Evolutionary conservation across 2,888 invertebrate genomes (phyloP).

Genomic region (Tachina fera): DNA sequence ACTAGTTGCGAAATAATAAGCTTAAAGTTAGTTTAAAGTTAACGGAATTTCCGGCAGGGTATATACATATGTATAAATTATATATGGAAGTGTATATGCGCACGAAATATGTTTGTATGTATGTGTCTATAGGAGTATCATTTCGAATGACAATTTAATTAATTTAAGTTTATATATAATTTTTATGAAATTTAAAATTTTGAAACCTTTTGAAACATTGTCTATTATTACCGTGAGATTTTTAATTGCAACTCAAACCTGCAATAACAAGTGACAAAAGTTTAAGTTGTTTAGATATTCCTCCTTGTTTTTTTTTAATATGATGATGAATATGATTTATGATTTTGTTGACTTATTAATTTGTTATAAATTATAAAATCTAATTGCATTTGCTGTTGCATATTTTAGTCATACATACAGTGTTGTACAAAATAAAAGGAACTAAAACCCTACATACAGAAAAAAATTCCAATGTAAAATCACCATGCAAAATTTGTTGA

Average conservation of each 20-base stretch:
- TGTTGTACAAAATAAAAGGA: too few relatives aligned
- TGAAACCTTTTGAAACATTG: too few relatives aligned
- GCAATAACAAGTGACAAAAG: conserved; percentile 65
- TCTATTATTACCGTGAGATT: conserved; percentile 42
- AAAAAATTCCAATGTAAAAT: too few relatives aligned
- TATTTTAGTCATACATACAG: neutral
- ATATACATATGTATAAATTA: too few relatives aligned
- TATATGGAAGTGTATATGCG: too few relatives aligned
- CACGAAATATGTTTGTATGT: too few relatives aligned
- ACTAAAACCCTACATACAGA: too few relatives aligned
- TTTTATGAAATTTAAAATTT: conserved; percentile 22
- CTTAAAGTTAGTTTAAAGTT: too few relatives aligned
- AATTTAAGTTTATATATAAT: conserved; percentile 15
- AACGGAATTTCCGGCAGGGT: too few relatives aligned
- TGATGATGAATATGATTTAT: conserved; percentile 58
- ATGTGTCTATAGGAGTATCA: conserved; percentile 12
- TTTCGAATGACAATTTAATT: conserved; percentile 47
- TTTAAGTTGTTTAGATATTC: conserved; percentile 9
- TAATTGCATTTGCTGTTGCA: conserved; percentile 46
- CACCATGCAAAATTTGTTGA: too few relatives aligned
- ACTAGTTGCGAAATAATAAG: too few relatives aligned
- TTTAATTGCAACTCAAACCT: conserved; percentile 33
- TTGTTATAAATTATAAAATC: conserved; percentile 59
- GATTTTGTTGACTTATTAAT: conserved; percentile 60
- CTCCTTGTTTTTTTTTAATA: conserved; percentile 15